Conservation (phyloP, 2,113 vertebrate genomes). For the Anoplopoma fimbria region DNA sequence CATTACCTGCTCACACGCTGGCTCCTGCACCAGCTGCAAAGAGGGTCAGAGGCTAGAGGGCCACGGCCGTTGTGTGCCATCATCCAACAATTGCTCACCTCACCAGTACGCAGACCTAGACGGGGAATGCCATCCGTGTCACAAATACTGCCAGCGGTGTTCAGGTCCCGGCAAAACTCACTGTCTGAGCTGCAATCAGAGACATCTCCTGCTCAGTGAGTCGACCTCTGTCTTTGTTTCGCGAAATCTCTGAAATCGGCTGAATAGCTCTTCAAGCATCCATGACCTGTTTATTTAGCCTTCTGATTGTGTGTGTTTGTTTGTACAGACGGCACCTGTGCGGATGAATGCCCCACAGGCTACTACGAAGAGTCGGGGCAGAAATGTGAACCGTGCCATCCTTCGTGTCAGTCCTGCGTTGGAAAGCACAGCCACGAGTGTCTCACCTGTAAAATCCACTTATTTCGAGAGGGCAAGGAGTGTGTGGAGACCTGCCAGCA, state of each 20-base stretch:
- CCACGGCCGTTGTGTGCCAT: slow-evolving; percentile 74
- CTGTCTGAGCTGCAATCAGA: slow-evolving; percentile 86
- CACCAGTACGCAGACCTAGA: slow-evolving; percentile 82
- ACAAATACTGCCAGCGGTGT: slow-evolving; percentile 88
- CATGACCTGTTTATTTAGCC: slow-evolving; percentile 25
- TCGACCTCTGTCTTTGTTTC: background rate
- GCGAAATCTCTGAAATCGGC: background rate
- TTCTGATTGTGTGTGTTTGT: slow-evolving; percentile 39
- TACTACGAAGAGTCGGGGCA: slow-evolving; percentile 75
- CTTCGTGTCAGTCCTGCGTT: slow-evolving; percentile 85
- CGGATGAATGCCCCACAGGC: slow-evolving; percentile 85
- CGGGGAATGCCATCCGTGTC: slow-evolving; percentile 86
- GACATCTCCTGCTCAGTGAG: slow-evolving; percentile 90
- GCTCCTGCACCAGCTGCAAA: slow-evolving; percentile 84
- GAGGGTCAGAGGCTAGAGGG: slow-evolving; percentile 73
- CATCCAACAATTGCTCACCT: slow-evolving; percentile 71
- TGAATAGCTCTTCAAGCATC: background rate
- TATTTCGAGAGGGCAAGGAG: slow-evolving; percentile 85
- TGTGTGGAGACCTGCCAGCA: slow-evolving; percentile 88
- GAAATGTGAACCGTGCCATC: slow-evolving; percentile 87
- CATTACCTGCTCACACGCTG: slow-evolving; percentile 79
- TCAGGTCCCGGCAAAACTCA: slow-evolving; percentile 84
- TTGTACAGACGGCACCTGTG: slow-evolving; percentile 87
- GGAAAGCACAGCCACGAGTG: slow-evolving; percentile 88
- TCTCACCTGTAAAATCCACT: slow-evolving; percentile 84